phyloP scores from a whole-genome alignment of 1,140 invertebrate species.

The Apis cerana region DNA sequence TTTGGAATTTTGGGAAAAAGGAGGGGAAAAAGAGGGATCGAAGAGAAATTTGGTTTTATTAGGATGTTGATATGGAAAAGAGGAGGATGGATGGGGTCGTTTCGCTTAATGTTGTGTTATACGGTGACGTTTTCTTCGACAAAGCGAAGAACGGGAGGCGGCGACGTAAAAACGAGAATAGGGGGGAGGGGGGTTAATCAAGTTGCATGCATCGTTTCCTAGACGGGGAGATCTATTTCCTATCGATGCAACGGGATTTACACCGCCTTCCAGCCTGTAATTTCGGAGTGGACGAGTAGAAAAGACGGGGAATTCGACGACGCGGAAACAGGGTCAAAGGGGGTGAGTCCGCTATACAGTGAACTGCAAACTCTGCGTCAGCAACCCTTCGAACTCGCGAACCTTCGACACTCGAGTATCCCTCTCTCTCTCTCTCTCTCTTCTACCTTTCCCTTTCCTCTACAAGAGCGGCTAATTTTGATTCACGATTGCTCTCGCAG shows the following conservation, averaged over 20 bases:
- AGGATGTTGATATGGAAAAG: no score
- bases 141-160: no score
- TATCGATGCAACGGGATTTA: constrained; percentile 35
- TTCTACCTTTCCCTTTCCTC: background rate
- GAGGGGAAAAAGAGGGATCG: background rate
- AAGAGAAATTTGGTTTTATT: no score
- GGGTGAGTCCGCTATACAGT: background rate
- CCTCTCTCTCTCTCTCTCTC: background rate
- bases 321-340: constrained; percentile 57
- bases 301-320: constrained; percentile 43
- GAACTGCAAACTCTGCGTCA: constrained; percentile 1
- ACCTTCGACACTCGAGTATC: constrained; percentile 18
- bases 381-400: constrained; percentile 31
- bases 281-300: constrained; percentile 47
- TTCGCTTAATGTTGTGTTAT: no score
- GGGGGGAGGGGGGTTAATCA: constrained; percentile 10
- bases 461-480: constrained; percentile 60
- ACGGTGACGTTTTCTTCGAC: no score
- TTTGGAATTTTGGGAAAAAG: background rate
- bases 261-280: constrained; percentile 43
- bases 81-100: no score
- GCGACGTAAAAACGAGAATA: background rate
- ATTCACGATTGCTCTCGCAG: constrained; percentile 63
- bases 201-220: constrained; percentile 24
- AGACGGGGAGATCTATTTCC: constrained; percentile 17